Evolutionary conservation across 2,888 invertebrate genomes (phyloP).

Genomic region (Orthosia gracilis): DNA sequence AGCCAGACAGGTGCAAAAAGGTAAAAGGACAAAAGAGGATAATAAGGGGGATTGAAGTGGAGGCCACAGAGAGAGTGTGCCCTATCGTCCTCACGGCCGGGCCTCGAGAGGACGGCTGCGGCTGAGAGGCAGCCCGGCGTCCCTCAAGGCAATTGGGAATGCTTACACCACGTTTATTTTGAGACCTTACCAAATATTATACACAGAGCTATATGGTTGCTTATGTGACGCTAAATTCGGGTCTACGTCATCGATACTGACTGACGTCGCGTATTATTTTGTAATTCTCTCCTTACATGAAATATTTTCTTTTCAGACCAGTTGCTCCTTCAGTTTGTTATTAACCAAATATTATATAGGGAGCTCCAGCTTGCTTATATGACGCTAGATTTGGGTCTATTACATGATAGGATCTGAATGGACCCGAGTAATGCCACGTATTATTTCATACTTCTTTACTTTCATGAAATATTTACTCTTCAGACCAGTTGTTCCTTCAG

Average conservation of each 20-base stretch:
- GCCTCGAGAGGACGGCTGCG: constrained; percentile 69
- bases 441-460: neutral
- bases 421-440: no score
- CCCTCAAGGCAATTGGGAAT: constrained; percentile 65
- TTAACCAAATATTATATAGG: constrained; percentile 58
- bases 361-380: neutral
- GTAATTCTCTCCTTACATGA: no score
- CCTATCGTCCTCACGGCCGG: constrained; percentile 76
- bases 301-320: no score
- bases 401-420: neutral
- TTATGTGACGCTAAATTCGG: neutral
- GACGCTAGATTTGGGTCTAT: neutral
- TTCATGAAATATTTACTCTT: constrained; percentile 17
- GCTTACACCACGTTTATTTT: constrained; percentile 66
- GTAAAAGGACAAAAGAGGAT: constrained; percentile 82
- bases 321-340: constrained; percentile 56
- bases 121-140: constrained; percentile 61
- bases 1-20: constrained; percentile 80
- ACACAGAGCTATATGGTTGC: neutral
- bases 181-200: constrained; percentile 59
- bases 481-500: constrained; percentile 2
- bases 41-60: constrained; percentile 79
- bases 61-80: constrained; percentile 82
- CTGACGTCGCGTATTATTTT: no score
- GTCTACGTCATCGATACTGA: neutral